phyloP scores from a whole-genome alignment of 2,113 vertebrate species.

The Numida meleagris region DNA sequence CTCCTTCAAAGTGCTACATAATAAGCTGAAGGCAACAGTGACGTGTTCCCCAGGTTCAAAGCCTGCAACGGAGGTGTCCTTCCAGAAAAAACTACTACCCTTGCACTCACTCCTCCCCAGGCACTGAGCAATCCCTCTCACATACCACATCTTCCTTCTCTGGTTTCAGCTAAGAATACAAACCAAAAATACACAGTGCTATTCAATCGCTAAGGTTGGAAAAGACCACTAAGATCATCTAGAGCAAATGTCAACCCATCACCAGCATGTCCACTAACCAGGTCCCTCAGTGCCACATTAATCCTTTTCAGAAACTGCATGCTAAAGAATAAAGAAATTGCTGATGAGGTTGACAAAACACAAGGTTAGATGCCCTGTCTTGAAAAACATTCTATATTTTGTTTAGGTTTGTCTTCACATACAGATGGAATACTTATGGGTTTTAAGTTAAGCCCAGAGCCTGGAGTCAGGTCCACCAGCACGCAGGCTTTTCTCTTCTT shows the following conservation, averaged over 20 bases:
- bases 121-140: not conserved
- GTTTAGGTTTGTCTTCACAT: not conserved
- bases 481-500: not conserved
- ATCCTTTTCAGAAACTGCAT: not conserved
- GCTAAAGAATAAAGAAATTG: not conserved
- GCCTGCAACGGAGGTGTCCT: not conserved
- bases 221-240: no score
- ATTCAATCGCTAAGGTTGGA: no score
- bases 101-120: not conserved
- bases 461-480: not conserved
- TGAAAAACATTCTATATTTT: not conserved
- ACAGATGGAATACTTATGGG: not conserved
- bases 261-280: no score
- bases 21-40: not conserved
- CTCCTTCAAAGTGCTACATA: not conserved
- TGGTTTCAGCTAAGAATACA: not conserved
- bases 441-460: not conserved
- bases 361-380: not conserved
- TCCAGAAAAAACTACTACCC: not conserved
- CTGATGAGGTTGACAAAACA: not conserved
- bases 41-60: constrained; percentile 10
- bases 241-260: no score
- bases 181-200: not conserved
- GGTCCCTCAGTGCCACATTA: no score
- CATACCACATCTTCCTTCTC: not conserved